Evolutionary conservation across 2,888 invertebrate species (phyloP).

Genomic region (Exephanes ischioxanthus): DNA sequence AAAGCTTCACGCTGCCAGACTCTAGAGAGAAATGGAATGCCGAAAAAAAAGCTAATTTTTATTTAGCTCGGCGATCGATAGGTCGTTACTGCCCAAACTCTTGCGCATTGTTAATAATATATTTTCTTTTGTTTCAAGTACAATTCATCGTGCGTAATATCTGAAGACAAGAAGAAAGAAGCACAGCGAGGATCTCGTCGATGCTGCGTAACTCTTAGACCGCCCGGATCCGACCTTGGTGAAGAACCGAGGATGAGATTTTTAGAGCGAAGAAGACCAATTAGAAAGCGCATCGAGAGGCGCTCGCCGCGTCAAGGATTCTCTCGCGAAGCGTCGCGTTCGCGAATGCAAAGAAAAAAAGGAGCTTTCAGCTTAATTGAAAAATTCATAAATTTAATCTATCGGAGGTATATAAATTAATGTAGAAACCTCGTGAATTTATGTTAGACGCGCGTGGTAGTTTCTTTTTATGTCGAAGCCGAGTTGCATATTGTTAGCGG

Average conservation of each 20-base stretch:
- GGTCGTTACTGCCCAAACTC: background rate
- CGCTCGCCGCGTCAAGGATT: conserved; percentile 56
- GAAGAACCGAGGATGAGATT: conserved; percentile 62
- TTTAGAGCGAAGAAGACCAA: conserved; percentile 64
- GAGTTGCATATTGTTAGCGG: conserved; percentile 26
- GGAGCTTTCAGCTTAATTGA: conserved; percentile 3
- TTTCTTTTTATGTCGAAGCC: conserved; percentile 14
- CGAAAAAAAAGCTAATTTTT: background rate
- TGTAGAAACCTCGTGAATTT: background rate
- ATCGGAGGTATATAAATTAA: background rate
- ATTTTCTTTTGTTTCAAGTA: background rate
- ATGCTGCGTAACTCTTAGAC: background rate
- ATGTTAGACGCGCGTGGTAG: background rate
- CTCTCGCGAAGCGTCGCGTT: conserved; percentile 49
- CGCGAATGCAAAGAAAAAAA: conserved; percentile 36
- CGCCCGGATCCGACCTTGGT: conserved; percentile 58
- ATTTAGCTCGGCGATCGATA: background rate
- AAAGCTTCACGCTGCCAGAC: conserved; percentile 22
- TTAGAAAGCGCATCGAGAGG: conserved; percentile 69
- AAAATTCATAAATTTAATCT: conserved; percentile 19
- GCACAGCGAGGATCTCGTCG: background rate
- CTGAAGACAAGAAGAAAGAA: background rate
- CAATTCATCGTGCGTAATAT: background rate
- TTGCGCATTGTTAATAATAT: background rate
- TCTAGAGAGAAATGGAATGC: background rate